Evolutionary conservation across 2,797 vertebrate genomes (phyloP).

Genomic region (Paramormyrops hopkinsi): DNA sequence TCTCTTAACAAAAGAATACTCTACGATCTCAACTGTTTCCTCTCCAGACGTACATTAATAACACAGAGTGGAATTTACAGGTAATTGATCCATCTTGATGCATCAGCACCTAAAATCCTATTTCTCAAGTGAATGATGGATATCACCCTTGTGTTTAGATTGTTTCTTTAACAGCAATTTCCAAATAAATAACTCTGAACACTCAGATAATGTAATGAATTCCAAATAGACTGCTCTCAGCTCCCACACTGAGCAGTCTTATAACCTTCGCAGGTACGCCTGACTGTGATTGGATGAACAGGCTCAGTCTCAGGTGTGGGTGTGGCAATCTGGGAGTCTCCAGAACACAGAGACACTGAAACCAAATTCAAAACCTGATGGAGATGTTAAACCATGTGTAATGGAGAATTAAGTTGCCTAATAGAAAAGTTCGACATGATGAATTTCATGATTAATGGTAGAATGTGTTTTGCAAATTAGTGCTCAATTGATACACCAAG

Average conservation of each 20-base stretch:
- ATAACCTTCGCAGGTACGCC: neutral
- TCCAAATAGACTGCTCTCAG: neutral
- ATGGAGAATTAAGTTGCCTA: neutral
- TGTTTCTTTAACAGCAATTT: neutral
- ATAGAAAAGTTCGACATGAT: neutral
- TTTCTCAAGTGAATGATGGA: neutral
- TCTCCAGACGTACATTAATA: neutral
- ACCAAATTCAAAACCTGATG: neutral
- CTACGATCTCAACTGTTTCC: neutral
- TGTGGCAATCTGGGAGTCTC: neutral
- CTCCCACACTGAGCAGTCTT: neutral
- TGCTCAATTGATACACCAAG: neutral
- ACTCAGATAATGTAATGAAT: neutral
- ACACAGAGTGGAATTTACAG: neutral
- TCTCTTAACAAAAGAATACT: neutral
- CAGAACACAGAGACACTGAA: neutral
- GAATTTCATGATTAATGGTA: neutral
- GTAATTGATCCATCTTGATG: neutral
- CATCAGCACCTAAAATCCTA: neutral
- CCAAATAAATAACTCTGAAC: neutral
- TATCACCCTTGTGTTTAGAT: neutral
- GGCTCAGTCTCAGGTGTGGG: neutral
- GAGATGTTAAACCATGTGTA: neutral
- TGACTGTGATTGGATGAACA: neutral
- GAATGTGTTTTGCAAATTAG: neutral